Percentiles rank a stretch among this genome's conserved stretches.
phyloP scores from a whole-genome alignment of 2,888 invertebrate species.

The Koerneria pararmatus region DNA sequence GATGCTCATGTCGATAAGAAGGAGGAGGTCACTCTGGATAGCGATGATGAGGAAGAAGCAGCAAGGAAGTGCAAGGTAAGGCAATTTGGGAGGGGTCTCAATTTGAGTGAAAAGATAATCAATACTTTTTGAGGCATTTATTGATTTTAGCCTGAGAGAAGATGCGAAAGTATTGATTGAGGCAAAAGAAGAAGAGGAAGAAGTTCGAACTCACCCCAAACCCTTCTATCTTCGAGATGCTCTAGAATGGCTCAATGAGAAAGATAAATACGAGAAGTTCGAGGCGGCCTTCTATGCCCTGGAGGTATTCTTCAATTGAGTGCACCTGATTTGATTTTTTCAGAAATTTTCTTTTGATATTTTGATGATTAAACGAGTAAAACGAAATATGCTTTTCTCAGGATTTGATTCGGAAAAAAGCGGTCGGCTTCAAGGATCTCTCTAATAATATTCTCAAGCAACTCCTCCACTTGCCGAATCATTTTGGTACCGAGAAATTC shows the following conservation, averaged over 20 bases:
- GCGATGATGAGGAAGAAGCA: conserved; percentile 14
- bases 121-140: background rate
- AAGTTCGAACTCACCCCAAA: background rate
- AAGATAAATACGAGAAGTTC: conserved; percentile 20
- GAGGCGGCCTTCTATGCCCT: conserved; percentile 18
- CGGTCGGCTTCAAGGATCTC: conserved; percentile 28
- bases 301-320: conserved; percentile 12
- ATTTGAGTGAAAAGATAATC: background rate
- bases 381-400: conserved; percentile 15
- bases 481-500: conserved; percentile 27
- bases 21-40: background rate
- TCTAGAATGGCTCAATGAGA: conserved; percentile 20
- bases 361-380: background rate
- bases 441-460: conserved; percentile 23
- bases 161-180: background rate
- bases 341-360: too few relatives aligned
- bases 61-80: conserved; percentile 14
- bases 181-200: background rate
- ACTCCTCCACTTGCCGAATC: conserved; percentile 25
- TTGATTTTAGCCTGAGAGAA: background rate
- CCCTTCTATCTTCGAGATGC: conserved; percentile 19
- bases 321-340: background rate
- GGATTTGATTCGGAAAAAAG: conserved; percentile 22
- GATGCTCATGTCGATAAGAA: background rate
- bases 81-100: background rate